A percentile compares a stretch with the other conserved stretches of the same genome.
Conservation (phyloP, 2,888 invertebrate genomes). For the Habrosyne pyritoides region DNA sequence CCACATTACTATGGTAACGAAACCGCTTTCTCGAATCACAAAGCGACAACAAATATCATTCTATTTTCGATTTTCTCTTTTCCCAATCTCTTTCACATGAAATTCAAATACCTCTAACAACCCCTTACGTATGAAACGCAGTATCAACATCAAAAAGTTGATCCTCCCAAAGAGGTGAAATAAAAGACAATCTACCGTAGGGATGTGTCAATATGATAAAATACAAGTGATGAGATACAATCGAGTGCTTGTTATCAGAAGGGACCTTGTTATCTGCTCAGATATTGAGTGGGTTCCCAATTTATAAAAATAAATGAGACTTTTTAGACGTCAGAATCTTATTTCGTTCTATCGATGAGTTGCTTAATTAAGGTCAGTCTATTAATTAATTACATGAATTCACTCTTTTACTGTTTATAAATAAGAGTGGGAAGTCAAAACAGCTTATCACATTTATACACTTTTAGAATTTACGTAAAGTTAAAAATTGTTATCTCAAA, state of each 20-base stretch:
- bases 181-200: conserved; percentile 20
- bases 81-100: neutral
- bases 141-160: conserved; percentile 15
- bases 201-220: conserved; percentile 40
- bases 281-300: conserved; percentile 30
- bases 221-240: conserved; percentile 27
- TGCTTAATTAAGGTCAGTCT: neutral
- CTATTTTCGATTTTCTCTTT: neutral
- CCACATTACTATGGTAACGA: neutral
- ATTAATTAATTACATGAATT: too few species aligned
- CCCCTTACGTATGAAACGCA: conserved; percentile 14
- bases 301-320: conserved; percentile 22
- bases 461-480: too few species aligned
- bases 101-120: conserved; percentile 22
- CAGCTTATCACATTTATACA: too few species aligned
- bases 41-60: neutral
- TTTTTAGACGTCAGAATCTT: conserved; percentile 5
- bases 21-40: neutral
- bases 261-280: conserved; percentile 51
- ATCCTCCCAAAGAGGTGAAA: conserved; percentile 14
- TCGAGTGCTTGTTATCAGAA: conserved; percentile 46
- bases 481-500: too few species aligned
- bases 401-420: too few species aligned
- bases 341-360: neutral
- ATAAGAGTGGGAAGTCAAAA: neutral